These are phyloP conservation scores for Chymomyza procnemis DNA, from an alignment of 2,888 invertebrate genomes.

Conservation along the genomic window DNA sequence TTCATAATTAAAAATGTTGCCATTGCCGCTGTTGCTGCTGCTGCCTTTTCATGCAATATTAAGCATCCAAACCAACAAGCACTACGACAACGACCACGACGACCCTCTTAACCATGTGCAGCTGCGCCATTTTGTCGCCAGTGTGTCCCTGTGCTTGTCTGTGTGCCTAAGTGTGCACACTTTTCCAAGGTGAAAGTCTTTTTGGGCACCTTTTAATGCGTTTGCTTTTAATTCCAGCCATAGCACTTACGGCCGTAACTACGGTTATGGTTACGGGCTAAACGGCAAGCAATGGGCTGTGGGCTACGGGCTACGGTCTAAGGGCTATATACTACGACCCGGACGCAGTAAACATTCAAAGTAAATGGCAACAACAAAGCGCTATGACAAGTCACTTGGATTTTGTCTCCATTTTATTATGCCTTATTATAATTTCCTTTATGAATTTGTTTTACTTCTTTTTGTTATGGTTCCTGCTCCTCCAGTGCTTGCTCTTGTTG, in stretches of 20 bases:
- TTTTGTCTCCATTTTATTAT: constrained; percentile 64
- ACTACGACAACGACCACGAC: constrained; percentile 16
- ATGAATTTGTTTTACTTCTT: constrained; percentile 49
- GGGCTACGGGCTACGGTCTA: neutral
- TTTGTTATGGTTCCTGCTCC: constrained; percentile 1
- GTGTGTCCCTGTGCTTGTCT: neutral
- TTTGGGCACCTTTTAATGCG: constrained; percentile 71
- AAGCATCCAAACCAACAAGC: constrained; percentile 42
- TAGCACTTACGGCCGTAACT: constrained; percentile 61
- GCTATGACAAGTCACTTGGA: constrained; percentile 55
- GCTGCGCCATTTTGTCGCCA: constrained; percentile 54
- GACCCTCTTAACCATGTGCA: constrained; percentile 39
- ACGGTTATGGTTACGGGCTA: neutral
- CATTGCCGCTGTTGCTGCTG: constrained; percentile 29
- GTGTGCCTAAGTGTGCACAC: constrained; percentile 13
- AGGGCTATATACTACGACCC: neutral
- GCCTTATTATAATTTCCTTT: constrained; percentile 73
- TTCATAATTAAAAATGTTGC: constrained; percentile 78
- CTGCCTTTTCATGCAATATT: constrained; percentile 56
- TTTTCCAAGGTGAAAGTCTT: constrained; percentile 67
- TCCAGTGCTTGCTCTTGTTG: constrained; percentile 10
- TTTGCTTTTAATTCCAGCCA: constrained; percentile 67
- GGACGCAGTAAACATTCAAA: constrained; percentile 42
- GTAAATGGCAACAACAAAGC: constrained; percentile 57
- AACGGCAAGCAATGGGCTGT: too few relatives aligned